Percentiles rank a stretch among this genome's conserved stretches.
Conservation (phyloP, 2,113 vertebrate genomes). For the Salvelinus sp. region DNA sequence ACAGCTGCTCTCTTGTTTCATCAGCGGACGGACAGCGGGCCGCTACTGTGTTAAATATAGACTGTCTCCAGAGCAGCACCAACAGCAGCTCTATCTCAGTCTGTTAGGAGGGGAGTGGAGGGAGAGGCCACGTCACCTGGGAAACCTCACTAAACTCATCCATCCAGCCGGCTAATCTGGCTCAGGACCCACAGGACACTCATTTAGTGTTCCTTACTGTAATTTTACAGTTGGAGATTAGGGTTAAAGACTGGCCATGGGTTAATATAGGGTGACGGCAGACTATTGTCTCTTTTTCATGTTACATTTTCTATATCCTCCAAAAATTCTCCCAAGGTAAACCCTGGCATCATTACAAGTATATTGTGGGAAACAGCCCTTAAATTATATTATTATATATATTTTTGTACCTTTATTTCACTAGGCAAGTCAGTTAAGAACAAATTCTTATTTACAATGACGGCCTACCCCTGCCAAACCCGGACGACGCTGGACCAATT, state of each 20-base stretch:
- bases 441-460: too few relatives aligned
- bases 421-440: too few relatives aligned
- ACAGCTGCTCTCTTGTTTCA: conserved; percentile 54
- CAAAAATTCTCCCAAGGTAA: neutral
- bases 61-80: conserved; percentile 57
- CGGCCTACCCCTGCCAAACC: too few relatives aligned
- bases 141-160: conserved; percentile 56
- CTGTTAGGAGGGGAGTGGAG: conserved; percentile 26
- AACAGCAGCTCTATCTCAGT: conserved; percentile 45
- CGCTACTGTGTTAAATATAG: conserved; percentile 75
- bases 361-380: neutral
- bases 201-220: neutral
- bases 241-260: too few relatives aligned
- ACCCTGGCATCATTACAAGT: neutral
- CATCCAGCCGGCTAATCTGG: conserved; percentile 56
- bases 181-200: conserved; percentile 27
- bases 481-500: too few relatives aligned
- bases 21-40: conserved; percentile 51
- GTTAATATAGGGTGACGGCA: too few relatives aligned
- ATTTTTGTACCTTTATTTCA: too few relatives aligned
- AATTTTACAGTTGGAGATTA: neutral
- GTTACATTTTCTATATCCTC: neutral
- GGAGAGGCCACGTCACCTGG: conserved; percentile 54
- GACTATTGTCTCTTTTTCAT: neutral
- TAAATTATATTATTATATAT: too few relatives aligned